These are phyloP conservation scores for Tapirus indicus DNA, from an alignment of 2,797 vertebrate species.

Conservation along the genomic window DNA sequence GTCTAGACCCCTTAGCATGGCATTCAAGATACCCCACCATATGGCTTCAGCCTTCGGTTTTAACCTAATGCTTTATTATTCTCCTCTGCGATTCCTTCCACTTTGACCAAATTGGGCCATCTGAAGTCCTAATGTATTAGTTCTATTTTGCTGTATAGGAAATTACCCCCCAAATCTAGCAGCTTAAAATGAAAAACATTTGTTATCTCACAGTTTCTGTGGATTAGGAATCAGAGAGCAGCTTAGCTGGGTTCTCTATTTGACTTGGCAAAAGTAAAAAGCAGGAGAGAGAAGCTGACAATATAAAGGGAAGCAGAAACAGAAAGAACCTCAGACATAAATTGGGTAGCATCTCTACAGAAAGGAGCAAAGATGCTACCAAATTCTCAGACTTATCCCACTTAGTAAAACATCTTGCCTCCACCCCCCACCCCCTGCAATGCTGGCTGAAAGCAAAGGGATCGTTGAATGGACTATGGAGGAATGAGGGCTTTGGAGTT, in stretches of 20 bases:
- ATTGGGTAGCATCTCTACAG: not conserved
- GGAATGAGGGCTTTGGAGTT: not conserved
- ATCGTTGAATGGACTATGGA: not conserved
- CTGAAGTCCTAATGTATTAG: not conserved
- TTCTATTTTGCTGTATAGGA: slow-evolving; percentile 5
- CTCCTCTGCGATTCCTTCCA: not conserved
- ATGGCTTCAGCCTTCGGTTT: not conserved
- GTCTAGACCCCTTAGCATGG: slow-evolving; percentile 6
- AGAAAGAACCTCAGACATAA: not conserved
- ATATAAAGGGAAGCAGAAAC: not conserved
- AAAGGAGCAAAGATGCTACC: slow-evolving; percentile 13
- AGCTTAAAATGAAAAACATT: slow-evolving; percentile 13
- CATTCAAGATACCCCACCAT: not conserved
- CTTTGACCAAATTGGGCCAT: not conserved
- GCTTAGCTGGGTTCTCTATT: not conserved
- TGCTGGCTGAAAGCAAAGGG: not conserved
- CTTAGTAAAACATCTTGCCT: not conserved
- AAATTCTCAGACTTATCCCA: not conserved
- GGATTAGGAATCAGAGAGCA: slow-evolving; percentile 1
- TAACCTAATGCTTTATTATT: slow-evolving; percentile 20
- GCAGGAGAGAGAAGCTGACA: not conserved
- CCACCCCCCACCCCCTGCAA: not conserved
- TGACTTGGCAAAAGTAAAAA: slow-evolving; percentile 37
- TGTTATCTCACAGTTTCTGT: slow-evolving; percentile 2
- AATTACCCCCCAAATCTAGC: not conserved